A percentile compares a stretch with the other conserved stretches of the same genome.
phyloP scores from a whole-genome alignment of 2,113 vertebrate genomes.

The Upupa epops region DNA sequence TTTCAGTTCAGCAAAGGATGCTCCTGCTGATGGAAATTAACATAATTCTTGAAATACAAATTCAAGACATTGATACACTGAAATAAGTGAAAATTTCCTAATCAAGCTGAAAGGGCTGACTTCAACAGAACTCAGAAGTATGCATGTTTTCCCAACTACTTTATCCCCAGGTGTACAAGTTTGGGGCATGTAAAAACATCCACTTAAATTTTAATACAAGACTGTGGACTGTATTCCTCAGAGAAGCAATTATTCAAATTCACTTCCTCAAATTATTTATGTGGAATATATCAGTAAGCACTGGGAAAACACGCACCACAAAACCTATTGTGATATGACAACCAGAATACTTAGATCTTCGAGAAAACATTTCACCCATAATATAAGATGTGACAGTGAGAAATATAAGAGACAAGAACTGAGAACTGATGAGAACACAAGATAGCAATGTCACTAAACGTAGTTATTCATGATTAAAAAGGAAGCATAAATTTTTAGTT shows the following conservation, averaged over 20 bases:
- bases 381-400: background rate
- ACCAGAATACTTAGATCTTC: background rate
- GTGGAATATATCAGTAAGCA: background rate
- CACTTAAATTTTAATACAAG: slow-evolving; percentile 34
- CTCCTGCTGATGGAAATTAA: background rate
- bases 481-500: background rate
- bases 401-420: background rate
- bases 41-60: background rate
- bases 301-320: background rate
- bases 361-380: background rate
- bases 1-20: background rate
- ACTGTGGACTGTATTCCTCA: background rate
- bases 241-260: slow-evolving; percentile 30
- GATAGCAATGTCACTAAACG: background rate
- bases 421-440: background rate
- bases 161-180: background rate
- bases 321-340: background rate
- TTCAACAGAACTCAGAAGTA: background rate
- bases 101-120: background rate
- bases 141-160: background rate
- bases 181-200: background rate
- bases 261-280: background rate
- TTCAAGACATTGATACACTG: background rate
- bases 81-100: background rate
- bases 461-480: background rate